Base-by-base conservation (phyloP, 2,113 vertebrate genomes). In the Abramis brama region DNA sequence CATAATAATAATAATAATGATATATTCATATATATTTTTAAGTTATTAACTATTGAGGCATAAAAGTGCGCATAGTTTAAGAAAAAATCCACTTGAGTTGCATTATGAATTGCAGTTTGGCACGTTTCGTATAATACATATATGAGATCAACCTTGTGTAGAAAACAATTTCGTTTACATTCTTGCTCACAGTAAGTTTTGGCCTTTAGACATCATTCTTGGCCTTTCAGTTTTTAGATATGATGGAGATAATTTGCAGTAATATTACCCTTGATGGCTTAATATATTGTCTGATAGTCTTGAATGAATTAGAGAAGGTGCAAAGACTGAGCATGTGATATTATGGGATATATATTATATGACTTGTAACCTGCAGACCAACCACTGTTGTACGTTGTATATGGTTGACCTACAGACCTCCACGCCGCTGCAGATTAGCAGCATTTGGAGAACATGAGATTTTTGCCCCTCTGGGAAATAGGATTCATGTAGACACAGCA, bases 401-500 rank as follows among this genome's bases (percentile, higher is more conserved):
- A 82, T 52, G 79, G 43, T 33, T 68, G 79, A 82, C 62, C 78
- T 43, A 15, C 19, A 36, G 47, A 78, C 45, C 64, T 43, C 23
- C 23, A 55, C 9, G 64, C 17, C 66, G 59, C 33, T 6, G n/a
- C 33, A 59, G 50, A 68, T 79, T 30, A 79, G 52, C 66, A 73
- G 66, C 59, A 62, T 80, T 80, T n/a, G 66, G 39, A 68, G 64
- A 80, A 73, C 66, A 68, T 25, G 66, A 59, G 66, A 45, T 60
- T 78, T 57, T 66, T 71, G 50, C 21, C 76, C 62, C 25, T 57
- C 55, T 17, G 76, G 84, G 77, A 79, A 80, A 80, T 30, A 30
- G 66, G 36, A 60, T 59, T 86, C 84, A 78, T 76, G 78, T 75
- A 86, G 84, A 86, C 60, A 86, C 60, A 68, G 85, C 73, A 71